Base-by-base conservation (phyloP, 2,888 invertebrate species). In the Apamea crenata region DNA sequence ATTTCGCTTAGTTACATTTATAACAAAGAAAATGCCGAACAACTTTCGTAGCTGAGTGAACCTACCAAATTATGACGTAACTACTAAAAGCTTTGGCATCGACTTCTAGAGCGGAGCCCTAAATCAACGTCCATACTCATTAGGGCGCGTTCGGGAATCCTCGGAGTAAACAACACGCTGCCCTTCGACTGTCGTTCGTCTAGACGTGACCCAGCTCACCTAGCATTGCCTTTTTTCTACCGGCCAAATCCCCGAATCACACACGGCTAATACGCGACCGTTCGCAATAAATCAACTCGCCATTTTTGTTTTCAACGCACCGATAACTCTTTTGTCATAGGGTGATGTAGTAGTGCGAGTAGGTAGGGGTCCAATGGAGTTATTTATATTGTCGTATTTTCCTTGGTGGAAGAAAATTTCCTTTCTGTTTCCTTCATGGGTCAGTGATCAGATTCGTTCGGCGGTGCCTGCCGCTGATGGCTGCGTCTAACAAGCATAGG, bases 241-340 rank as follows among this genome's bases (percentile, higher is more conserved):
- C 76, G 84, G 81, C 87, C 81, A 90, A 91, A 87, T 90, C 90
- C 91, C 88, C 89, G 89, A 93, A 94, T 94, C 93, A 93, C 90
- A 91, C 91, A 86, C 91, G 90, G 93, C 95, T 95, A 96, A 95
- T 95, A 93, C 94, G 91, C 91, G 90, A 87, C 85, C 91, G 91
- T 92, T 93, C 85, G 90, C 91, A 89, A 95, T 97, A 97, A 96
- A 97, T 97, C 96, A 96, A 93, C 90, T 94, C 93, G 96, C 95
- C 97, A 97, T 97, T 97, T 97, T 96, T 97, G 97, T 97, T 97
- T 96, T 97, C 97, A 96, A 96, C 97, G 97, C 96, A 96, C 96
- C 96, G 96, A 96, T 97, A 97, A 97, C 97, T 97, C 97, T 97
- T 97, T 97, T 97, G 96, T 97, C 97, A 96, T 96, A 95, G 96